These are phyloP conservation scores for Cetonia aurata DNA, from an alignment of 2,888 invertebrate species.

Conservation along the genomic window DNA sequence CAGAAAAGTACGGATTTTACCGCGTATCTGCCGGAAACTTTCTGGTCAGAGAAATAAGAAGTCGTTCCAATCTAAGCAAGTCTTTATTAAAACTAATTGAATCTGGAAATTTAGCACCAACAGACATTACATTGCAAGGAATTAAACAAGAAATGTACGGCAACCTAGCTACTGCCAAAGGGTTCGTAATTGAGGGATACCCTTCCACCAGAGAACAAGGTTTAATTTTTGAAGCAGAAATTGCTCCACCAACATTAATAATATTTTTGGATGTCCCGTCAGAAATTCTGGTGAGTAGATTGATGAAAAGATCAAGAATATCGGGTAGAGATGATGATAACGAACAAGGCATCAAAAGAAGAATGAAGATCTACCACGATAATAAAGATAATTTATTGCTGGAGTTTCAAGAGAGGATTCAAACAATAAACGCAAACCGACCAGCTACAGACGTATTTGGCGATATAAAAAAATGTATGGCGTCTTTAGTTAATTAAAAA, in stretches of 20 bases:
- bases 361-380: constrained; percentile 89
- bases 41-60: constrained; percentile 85
- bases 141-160: constrained; percentile 85
- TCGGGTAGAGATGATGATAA: constrained; percentile 94
- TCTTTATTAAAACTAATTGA: constrained; percentile 89
- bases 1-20: constrained; percentile 91
- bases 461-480: constrained; percentile 75
- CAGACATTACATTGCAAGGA: constrained; percentile 89
- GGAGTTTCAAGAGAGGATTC: constrained; percentile 82
- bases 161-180: constrained; percentile 75
- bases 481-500: constrained; percentile 61
- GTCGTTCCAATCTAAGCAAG: constrained; percentile 88
- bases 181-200: constrained; percentile 93
- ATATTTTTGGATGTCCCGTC: constrained; percentile 88
- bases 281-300: constrained; percentile 80
- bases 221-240: constrained; percentile 81
- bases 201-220: constrained; percentile 92
- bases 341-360: constrained; percentile 89
- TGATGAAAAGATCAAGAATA: constrained; percentile 81
- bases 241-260: constrained; percentile 69
- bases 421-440: constrained; percentile 86
- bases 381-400: constrained; percentile 88
- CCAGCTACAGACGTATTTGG: constrained; percentile 81
- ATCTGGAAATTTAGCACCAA: constrained; percentile 87
- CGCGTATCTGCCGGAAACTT: constrained; percentile 96